Conservation (phyloP, 2,797 vertebrate genomes). For the Petrocephalus sullivani region DNA sequence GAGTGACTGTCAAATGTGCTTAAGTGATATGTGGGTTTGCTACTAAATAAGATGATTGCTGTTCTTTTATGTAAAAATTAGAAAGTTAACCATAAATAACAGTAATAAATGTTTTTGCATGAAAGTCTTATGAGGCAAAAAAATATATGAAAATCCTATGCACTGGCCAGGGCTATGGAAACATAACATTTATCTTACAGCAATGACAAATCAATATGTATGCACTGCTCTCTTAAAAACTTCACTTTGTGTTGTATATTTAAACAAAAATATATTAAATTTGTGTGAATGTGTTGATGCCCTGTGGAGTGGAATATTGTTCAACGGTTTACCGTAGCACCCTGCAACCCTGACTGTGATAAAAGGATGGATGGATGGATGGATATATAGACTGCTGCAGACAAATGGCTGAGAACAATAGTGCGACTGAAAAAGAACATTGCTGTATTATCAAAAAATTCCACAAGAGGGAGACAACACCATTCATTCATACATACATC, state of each 20-base stretch:
- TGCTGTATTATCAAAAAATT: neutral
- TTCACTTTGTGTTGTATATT: neutral
- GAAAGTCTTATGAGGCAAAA: neutral
- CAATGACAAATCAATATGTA: neutral
- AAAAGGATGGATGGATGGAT: neutral
- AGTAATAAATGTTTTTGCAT: neutral
- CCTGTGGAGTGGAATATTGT: neutral
- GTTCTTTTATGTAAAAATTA: neutral
- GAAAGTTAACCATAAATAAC: neutral
- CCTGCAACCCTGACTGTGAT: neutral
- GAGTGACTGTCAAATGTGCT: neutral
- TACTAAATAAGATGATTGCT: neutral
- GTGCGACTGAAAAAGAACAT: neutral
- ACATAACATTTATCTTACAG: neutral
- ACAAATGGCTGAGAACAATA: neutral
- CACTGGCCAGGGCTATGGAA: neutral
- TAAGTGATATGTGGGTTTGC: neutral
- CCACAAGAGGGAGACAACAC: constrained; percentile 4
- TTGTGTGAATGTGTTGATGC: neutral
- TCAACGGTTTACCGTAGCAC: neutral
- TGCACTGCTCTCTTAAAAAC: neutral
- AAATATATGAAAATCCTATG: neutral
- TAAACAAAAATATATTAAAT: neutral
- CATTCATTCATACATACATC: neutral
- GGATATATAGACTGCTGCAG: neutral